Evolutionary conservation across 2,888 invertebrate species (phyloP).

Genomic region (Orchestes rusci): DNA sequence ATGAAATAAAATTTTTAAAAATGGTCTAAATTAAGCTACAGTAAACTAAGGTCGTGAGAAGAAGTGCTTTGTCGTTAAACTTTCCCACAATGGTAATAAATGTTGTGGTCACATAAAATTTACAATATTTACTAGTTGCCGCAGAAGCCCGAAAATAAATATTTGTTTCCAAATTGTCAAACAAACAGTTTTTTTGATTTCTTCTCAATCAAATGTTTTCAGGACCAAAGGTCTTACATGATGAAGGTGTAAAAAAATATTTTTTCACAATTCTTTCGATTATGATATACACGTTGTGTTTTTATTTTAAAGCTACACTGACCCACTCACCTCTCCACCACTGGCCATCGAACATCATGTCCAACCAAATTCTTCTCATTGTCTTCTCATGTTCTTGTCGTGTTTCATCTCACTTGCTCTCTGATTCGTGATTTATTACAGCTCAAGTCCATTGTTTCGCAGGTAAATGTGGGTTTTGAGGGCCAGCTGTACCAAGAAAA

Average conservation of each 20-base stretch:
- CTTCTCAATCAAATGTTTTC: too few species aligned
- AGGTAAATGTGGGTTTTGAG: slow-evolving; percentile 33
- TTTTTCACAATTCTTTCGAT: too few species aligned
- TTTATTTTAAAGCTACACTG: not conserved
- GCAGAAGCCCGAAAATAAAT: not conserved
- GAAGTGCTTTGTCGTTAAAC: too few species aligned
- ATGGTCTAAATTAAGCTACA: not conserved
- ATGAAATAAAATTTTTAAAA: not conserved
- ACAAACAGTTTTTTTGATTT: too few species aligned
- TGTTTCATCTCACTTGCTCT: too few species aligned
- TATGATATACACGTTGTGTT: too few species aligned
- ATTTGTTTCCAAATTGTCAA: too few species aligned
- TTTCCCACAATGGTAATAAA: too few species aligned
- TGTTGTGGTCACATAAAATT: not conserved
- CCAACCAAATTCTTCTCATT: slow-evolving; percentile 15
- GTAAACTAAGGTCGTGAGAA: not conserved
- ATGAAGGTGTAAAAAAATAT: too few species aligned
- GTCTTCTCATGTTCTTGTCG: slow-evolving; percentile 12
- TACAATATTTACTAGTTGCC: not conserved
- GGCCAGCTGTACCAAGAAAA: slow-evolving; percentile 28
- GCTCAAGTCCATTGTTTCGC: slow-evolving; percentile 43
- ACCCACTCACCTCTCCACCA: slow-evolving; percentile 2
- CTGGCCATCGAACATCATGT: slow-evolving; percentile 12
- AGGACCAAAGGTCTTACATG: too few species aligned
- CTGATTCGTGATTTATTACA: slow-evolving; percentile 46